Evolutionary conservation across 2,113 vertebrate species (phyloP).

Genomic region (Ochotona princeps): DNA sequence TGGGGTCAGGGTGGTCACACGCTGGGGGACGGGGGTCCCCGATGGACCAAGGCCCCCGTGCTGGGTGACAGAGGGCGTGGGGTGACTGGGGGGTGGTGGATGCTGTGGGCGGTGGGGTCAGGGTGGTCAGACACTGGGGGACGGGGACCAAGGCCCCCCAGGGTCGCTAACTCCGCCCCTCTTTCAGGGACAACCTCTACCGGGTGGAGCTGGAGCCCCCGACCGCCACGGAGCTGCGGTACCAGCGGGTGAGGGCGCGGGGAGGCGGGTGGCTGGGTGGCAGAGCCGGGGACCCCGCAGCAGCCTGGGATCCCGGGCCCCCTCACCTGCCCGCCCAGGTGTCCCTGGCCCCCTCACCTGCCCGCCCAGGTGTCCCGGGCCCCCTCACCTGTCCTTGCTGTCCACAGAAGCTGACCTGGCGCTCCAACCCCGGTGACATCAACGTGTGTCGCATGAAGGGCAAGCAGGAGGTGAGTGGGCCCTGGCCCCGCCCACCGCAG

Average conservation of each 20-base stretch:
- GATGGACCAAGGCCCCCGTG: no score
- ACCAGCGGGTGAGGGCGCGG: slow-evolving; percentile 91
- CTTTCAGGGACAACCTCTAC: slow-evolving; percentile 93
- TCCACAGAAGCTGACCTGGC: slow-evolving; percentile 94
- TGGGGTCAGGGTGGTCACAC: no score
- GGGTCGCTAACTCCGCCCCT: not conserved
- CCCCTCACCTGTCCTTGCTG: not conserved
- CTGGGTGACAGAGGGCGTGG: not conserved
- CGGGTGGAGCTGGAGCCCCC: slow-evolving; percentile 93
- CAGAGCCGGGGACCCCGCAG: no score
- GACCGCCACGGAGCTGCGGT: slow-evolving; percentile 91
- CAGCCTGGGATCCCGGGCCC: no score
- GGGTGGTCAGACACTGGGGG: no score
- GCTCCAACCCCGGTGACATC: slow-evolving; percentile 96
- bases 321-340: no score
- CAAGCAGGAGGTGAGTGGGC: slow-evolving; percentile 92
- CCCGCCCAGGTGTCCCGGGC: not conserved
- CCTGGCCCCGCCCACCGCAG: not conserved
- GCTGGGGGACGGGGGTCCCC: no score
- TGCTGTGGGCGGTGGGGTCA: no score
- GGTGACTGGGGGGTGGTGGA: no score
- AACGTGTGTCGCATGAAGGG: slow-evolving; percentile 97
- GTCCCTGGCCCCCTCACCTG: no score
- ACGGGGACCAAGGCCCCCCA: no score
- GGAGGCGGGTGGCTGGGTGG: no score